These are phyloP conservation scores for Sylvia borin DNA, from an alignment of 2,797 vertebrate genomes.

Conservation along the genomic window DNA sequence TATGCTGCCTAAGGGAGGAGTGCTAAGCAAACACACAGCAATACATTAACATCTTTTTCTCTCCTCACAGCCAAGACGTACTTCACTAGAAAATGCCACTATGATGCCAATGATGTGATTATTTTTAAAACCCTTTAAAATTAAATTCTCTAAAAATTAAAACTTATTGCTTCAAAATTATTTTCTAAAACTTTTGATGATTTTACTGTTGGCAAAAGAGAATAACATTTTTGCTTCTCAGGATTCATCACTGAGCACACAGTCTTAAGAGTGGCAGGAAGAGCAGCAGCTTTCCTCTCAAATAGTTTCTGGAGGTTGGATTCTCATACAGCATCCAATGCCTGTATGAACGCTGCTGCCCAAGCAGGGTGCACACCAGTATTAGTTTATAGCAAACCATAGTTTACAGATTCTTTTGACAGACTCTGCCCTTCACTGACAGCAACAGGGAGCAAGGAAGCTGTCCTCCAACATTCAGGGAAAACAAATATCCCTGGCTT, in stretches of 20 bases:
- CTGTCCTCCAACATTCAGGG: background rate
- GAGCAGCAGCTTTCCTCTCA: background rate
- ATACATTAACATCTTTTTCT: background rate
- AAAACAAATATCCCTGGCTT: background rate
- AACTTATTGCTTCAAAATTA: background rate
- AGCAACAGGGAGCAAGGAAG: background rate
- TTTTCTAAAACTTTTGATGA: background rate
- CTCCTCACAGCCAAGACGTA: background rate
- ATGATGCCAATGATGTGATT: background rate
- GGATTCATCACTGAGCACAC: background rate
- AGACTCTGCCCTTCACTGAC: background rate
- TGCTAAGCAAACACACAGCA: constrained; percentile 13
- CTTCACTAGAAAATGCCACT: background rate
- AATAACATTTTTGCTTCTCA: background rate
- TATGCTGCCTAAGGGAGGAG: constrained; percentile 49
- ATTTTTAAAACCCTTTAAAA: background rate
- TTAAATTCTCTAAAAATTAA: background rate
- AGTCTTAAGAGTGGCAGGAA: fast-evolving
- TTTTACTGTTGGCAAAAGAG: background rate
- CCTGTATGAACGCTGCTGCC: background rate
- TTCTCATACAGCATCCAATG: background rate
- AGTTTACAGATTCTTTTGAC: background rate
- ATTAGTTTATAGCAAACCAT: background rate
- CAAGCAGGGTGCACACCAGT: background rate
- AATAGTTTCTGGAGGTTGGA: background rate